Conservation (phyloP, 2,888 invertebrate genomes). For the Muscina levida region DNA sequence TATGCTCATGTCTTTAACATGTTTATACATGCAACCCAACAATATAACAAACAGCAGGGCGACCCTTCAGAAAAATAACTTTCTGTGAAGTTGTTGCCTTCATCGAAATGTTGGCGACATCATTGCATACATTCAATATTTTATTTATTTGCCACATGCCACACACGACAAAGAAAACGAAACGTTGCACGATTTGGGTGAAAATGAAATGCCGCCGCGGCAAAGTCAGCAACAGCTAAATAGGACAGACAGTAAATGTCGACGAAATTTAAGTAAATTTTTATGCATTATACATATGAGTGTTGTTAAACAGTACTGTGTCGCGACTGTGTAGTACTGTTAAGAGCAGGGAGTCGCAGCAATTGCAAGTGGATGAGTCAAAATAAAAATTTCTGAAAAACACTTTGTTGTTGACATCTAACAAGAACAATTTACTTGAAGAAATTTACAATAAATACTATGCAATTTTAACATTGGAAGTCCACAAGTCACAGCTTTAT, state of each 20-base stretch:
- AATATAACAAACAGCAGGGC: slow-evolving; percentile 27
- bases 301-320: slow-evolving; percentile 47
- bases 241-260: background rate
- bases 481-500: too few relatives aligned
- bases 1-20: slow-evolving; percentile 34
- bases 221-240: too few relatives aligned
- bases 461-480: too few relatives aligned
- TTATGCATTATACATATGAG: slow-evolving; percentile 44
- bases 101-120: slow-evolving; percentile 43
- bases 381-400: too few relatives aligned
- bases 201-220: slow-evolving; percentile 26
- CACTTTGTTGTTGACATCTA: slow-evolving; percentile 17
- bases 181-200: slow-evolving; percentile 31
- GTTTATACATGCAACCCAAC: slow-evolving; percentile 35
- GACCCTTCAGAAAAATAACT: slow-evolving; percentile 23
- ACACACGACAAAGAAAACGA: background rate
- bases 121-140: slow-evolving; percentile 53
- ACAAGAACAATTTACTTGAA: slow-evolving; percentile 8
- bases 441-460: slow-evolving; percentile 36
- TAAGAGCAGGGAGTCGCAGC: background rate
- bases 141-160: slow-evolving; percentile 36
- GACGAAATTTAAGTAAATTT: slow-evolving; percentile 28
- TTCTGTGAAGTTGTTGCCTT: slow-evolving; percentile 1
- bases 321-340: slow-evolving; percentile 4
- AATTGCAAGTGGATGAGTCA: background rate